Evolutionary conservation across 2,888 invertebrate species (phyloP).

Genomic region (Nomada ferruginata): DNA sequence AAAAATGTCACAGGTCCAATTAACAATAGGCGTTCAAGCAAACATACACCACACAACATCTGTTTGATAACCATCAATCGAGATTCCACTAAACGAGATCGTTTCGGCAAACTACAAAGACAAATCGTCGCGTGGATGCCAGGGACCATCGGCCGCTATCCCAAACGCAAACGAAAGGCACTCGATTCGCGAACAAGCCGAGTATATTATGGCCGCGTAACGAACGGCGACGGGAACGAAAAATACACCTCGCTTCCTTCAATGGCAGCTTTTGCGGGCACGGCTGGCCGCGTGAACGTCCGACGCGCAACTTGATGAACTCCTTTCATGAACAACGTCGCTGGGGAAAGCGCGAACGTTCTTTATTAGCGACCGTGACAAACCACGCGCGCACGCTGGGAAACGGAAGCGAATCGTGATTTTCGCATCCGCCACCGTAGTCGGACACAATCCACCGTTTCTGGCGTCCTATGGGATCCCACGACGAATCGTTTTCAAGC

Average conservation of each 20-base stretch:
- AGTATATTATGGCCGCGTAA: conserved; percentile 1
- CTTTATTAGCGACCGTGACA: conserved; percentile 1
- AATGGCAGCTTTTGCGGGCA: background rate
- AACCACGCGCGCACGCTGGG: too few species aligned
- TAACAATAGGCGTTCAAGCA: too few species aligned
- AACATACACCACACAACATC: too few species aligned
- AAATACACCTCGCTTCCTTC: background rate
- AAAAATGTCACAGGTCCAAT: too few species aligned
- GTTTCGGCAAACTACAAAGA: background rate
- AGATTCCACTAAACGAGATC: background rate
- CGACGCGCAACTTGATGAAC: conserved; percentile 33
- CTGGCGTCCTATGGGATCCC: background rate
- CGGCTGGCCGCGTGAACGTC: background rate
- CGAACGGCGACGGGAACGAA: background rate
- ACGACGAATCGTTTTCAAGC: conserved; percentile 22
- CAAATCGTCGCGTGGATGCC: background rate
- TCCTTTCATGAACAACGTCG: conserved; percentile 22
- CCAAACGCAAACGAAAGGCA: background rate
- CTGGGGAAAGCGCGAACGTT: background rate
- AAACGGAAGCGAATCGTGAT: conserved; percentile 3
- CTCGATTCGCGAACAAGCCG: background rate
- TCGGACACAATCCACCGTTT: conserved; percentile 2
- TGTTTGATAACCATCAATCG: too few species aligned
- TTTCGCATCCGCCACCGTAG: background rate
- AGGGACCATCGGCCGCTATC: background rate